Percentiles rank a stretch among this genome's conserved stretches.
phyloP scores from a whole-genome alignment of 2,888 invertebrate species.

The Oxytorus armatus region DNA sequence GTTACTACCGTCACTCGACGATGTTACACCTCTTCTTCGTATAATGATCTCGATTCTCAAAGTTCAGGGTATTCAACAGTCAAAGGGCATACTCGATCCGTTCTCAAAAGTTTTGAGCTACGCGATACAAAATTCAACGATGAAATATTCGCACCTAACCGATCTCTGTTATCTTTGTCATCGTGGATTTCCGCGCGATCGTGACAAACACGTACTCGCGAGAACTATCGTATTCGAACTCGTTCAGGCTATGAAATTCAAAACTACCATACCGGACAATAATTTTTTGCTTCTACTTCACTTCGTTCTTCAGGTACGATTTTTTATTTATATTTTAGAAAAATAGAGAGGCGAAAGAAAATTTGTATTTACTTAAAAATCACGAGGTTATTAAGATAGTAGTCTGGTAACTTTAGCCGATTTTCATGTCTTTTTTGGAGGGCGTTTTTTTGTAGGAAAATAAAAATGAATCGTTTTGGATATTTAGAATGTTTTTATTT shows the following conservation, averaged over 20 bases:
- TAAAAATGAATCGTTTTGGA: too few species aligned
- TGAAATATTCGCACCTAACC: conserved; percentile 92
- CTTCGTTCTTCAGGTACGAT: conserved; percentile 91
- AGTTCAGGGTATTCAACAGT: conserved; percentile 92
- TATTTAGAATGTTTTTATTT: too few species aligned
- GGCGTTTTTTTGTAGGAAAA: too few species aligned
- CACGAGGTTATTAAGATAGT: too few species aligned
- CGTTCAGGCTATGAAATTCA: conserved; percentile 97
- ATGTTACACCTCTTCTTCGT: conserved; percentile 89
- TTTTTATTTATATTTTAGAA: too few species aligned
- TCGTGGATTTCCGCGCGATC: conserved; percentile 94
- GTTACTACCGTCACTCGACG: conserved; percentile 89
- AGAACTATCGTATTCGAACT: conserved; percentile 97
- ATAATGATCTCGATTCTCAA: conserved; percentile 93
- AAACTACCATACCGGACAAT: conserved; percentile 96
- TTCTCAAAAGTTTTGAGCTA: conserved; percentile 97
- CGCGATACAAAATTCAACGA: conserved; percentile 94
- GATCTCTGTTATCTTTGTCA: conserved; percentile 96
- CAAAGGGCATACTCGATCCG: conserved; percentile 96
- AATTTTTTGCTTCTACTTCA: conserved; percentile 96
- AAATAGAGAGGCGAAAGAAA: too few species aligned
- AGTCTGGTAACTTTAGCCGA: too few species aligned
- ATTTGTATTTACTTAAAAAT: too few species aligned
- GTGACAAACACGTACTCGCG: conserved; percentile 97
- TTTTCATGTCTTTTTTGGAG: too few species aligned